These are phyloP conservation scores for Chondrosia reniformis DNA, from an alignment of 37 sponge, comb jelly and placozoan species.

Conservation along the genomic window DNA sequence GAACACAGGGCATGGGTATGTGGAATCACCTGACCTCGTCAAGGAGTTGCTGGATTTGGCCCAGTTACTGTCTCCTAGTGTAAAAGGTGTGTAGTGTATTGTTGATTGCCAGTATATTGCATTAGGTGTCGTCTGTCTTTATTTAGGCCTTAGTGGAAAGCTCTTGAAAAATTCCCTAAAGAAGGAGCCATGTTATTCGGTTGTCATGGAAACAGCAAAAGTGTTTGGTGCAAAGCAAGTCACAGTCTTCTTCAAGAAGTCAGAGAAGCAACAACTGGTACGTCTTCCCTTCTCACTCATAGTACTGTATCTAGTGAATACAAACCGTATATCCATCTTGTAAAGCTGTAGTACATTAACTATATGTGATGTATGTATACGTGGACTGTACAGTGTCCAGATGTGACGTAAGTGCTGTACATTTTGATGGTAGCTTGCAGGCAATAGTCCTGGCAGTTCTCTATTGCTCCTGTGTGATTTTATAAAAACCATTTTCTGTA, in stretches of 20 bases:
- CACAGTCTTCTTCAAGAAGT: constrained; percentile 13
- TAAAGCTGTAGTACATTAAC: no score
- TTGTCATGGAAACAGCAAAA: constrained; percentile 61
- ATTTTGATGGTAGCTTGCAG: no score
- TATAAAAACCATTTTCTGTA: no score
- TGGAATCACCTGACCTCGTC: constrained; percentile 30
- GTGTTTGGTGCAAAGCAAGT: constrained; percentile 46
- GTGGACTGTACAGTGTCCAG: no score
- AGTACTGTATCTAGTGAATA: no score
- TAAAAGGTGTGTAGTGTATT: not conserved
- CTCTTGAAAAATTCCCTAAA: constrained; percentile 67
- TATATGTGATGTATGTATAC: no score
- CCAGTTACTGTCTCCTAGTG: constrained; percentile 23
- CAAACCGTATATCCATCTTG: no score
- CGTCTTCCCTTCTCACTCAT: no score
- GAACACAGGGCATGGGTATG: constrained; percentile 50
- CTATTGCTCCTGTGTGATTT: no score
- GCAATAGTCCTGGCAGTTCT: no score
- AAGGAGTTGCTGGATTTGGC: constrained; percentile 45
- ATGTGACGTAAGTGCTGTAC: no score
- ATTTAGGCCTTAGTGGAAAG: constrained; percentile 54
- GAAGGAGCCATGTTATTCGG: constrained; percentile 73
- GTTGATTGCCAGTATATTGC: not conserved
- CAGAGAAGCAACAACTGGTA: not conserved
- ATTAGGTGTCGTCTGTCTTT: not conserved